Percentiles rank a stretch among this genome's conserved stretches.
Conservation (phyloP, 2,888 invertebrate genomes). For the Dioctria rufipes region DNA sequence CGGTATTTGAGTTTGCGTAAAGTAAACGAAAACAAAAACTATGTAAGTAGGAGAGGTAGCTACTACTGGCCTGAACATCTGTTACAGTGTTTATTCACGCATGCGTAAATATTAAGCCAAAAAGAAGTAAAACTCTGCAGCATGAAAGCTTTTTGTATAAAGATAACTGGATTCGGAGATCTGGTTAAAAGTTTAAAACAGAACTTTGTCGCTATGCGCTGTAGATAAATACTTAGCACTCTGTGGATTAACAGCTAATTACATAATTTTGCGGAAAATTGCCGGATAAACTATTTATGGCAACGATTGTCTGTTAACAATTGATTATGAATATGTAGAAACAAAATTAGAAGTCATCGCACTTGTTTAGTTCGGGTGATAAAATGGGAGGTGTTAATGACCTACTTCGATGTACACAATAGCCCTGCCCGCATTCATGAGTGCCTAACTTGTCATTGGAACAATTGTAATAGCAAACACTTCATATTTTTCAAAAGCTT, state of each 20-base stretch:
- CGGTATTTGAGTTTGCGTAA: not conserved
- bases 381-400: slow-evolving; percentile 14
- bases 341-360: not conserved
- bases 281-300: too few relatives aligned
- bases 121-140: slow-evolving; percentile 18
- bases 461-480: too few relatives aligned
- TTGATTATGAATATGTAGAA: not conserved
- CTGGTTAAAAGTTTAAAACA: not conserved
- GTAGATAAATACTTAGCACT: too few relatives aligned
- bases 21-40: not conserved
- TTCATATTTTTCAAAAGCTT: too few relatives aligned
- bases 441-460: too few relatives aligned
- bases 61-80: not conserved
- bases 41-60: too few relatives aligned
- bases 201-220: too few relatives aligned
- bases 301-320: too few relatives aligned
- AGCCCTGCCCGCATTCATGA: not conserved
- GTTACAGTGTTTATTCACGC: slow-evolving; percentile 16
- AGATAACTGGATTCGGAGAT: slow-evolving; percentile 4
- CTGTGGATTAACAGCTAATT: too few relatives aligned
- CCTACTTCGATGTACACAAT: not conserved
- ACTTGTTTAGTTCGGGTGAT: not conserved
- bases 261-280: too few relatives aligned
- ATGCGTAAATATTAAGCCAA: slow-evolving; percentile 27
- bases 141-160: slow-evolving; percentile 20